These are phyloP conservation scores for Tinea pellionella DNA, from an alignment of 2,888 invertebrate genomes.

Conservation along the genomic window DNA sequence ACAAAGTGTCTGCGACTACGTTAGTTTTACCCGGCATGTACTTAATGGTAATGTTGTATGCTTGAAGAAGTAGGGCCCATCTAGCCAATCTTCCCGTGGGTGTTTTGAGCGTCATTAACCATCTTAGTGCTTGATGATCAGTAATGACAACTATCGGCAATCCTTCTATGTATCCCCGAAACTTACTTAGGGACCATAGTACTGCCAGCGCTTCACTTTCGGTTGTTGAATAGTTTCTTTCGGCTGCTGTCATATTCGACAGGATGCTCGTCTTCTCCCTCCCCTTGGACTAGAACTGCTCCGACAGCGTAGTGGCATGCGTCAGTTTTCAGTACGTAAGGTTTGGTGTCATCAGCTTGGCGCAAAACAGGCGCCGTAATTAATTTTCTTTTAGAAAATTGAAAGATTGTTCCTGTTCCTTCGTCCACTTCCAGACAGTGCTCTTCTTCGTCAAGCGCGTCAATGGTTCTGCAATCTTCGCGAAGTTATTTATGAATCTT, in stretches of 20 bases:
- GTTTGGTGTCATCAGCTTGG: not conserved
- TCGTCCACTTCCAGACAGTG: no score
- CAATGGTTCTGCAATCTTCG: no score
- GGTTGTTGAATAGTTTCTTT: slow-evolving; percentile 31
- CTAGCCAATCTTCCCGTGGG: slow-evolving; percentile 37
- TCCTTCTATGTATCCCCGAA: slow-evolving; percentile 37
- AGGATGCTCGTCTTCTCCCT: no score
- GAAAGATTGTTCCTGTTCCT: no score
- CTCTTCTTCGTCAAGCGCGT: no score
- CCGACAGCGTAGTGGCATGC: slow-evolving; percentile 21
- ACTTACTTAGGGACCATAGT: slow-evolving; percentile 32
- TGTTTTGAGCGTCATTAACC: slow-evolving; percentile 32
- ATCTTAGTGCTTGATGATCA: slow-evolving; percentile 42
- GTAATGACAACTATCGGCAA: slow-evolving; percentile 38
- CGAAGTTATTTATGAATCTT: no score
- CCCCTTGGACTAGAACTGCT: slow-evolving; percentile 18
- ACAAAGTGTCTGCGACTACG: slow-evolving; percentile 32
- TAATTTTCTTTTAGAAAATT: no score
- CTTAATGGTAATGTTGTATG: slow-evolving; percentile 29
- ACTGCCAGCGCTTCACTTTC: slow-evolving; percentile 33
- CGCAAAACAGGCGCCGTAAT: no score
- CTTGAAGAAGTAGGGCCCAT: slow-evolving; percentile 38
- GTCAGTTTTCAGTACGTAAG: slow-evolving; percentile 19
- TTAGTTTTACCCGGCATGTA: slow-evolving; percentile 23
- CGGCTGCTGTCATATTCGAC: slow-evolving; percentile 23